phyloP scores from a whole-genome alignment of 1,140 invertebrate species.

The Polypedilum pembai region DNA sequence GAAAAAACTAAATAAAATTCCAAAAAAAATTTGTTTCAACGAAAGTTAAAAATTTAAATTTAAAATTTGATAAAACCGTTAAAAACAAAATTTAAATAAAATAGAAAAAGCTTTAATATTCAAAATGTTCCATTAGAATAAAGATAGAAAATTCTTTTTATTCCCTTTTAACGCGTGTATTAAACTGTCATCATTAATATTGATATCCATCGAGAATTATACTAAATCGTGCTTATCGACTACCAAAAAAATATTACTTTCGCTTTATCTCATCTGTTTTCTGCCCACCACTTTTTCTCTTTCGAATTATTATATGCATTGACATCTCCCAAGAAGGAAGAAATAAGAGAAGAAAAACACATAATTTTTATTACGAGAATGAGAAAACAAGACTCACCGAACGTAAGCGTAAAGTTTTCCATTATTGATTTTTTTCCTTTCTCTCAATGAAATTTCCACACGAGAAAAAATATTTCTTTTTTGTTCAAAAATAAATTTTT shows the following conservation, averaged over 20 bases:
- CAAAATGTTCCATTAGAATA: no score
- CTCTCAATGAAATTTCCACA: slow-evolving; percentile 24
- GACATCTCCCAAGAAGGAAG: background rate
- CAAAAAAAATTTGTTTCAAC: no score
- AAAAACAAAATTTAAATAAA: no score
- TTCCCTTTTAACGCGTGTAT: background rate
- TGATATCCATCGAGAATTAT: background rate
- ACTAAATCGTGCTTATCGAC: background rate
- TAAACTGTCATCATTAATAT: background rate
- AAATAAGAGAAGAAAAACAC: background rate
- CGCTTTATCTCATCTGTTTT: background rate
- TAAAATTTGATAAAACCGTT: no score
- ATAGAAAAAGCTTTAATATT: no score
- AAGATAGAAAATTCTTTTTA: no score
- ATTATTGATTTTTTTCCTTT: slow-evolving; percentile 25
- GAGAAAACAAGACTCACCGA: background rate
- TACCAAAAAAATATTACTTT: background rate
- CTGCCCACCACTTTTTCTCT: background rate
- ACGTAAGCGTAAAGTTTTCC: slow-evolving; percentile 25
- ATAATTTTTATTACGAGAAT: background rate
- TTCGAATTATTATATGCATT: background rate
- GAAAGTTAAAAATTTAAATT: no score
- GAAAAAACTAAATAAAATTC: no score
- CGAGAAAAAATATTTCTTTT: slow-evolving; percentile 1
- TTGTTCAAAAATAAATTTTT: no score